A percentile compares a stretch with the other conserved stretches of the same genome.
phyloP scores from a whole-genome alignment of 2,113 vertebrate genomes.

The Amphiprion ocellaris region DNA sequence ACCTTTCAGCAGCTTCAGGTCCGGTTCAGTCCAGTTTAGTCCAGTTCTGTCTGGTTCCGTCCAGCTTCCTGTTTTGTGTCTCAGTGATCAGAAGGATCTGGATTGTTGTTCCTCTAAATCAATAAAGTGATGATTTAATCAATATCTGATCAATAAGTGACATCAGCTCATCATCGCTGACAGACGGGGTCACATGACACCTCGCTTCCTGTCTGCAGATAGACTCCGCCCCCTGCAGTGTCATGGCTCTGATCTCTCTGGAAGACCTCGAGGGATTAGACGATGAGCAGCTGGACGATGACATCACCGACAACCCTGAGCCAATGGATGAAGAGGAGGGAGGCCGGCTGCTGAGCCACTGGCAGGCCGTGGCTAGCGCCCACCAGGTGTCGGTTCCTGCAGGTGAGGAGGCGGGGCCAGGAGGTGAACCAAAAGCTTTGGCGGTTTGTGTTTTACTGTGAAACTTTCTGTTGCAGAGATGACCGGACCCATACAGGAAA shows the following conservation, averaged over 20 bases:
- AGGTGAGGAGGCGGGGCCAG: slow-evolving; percentile 75
- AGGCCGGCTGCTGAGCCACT: slow-evolving; percentile 82
- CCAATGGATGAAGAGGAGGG: slow-evolving; percentile 74
- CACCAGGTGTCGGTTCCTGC: slow-evolving; percentile 88
- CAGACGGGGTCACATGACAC: too few species aligned
- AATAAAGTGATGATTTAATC: too few species aligned
- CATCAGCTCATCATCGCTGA: background rate
- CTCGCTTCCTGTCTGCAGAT: slow-evolving; percentile 1
- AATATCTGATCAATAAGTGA: too few species aligned
- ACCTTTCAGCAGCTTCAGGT: too few species aligned
- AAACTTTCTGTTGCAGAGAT: slow-evolving; percentile 81
- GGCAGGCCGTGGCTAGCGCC: slow-evolving; percentile 86
- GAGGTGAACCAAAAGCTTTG: background rate
- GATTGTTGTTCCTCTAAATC: too few species aligned
- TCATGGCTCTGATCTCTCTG: slow-evolving; percentile 88
- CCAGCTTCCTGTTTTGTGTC: too few species aligned
- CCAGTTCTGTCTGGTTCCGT: too few species aligned
- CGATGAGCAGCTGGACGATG: slow-evolving; percentile 80
- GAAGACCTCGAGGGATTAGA: slow-evolving; percentile 87
- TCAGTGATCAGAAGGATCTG: too few species aligned
- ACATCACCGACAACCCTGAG: slow-evolving; percentile 73
- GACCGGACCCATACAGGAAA: slow-evolving; percentile 87
- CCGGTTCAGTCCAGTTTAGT: too few species aligned
- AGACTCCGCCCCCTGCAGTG: background rate
- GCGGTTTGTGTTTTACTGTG: too few species aligned